Evolutionary conservation across 1,140 invertebrate genomes (phyloP).

Genomic region (Laupala kohalensis): DNA sequence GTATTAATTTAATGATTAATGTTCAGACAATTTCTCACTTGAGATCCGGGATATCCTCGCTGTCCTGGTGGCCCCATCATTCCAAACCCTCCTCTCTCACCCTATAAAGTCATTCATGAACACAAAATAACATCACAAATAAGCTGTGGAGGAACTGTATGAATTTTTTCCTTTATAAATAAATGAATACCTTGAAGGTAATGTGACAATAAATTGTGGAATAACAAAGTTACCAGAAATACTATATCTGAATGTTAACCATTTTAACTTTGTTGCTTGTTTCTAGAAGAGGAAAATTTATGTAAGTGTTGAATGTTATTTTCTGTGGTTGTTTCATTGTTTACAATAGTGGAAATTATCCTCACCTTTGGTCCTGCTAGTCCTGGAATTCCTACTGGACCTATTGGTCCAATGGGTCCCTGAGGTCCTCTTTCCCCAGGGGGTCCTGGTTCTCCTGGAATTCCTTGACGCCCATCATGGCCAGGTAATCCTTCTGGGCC

Average conservation of each 20-base stretch:
- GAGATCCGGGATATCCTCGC: conserved; percentile 30
- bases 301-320: too few species aligned
- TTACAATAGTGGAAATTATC: too few species aligned
- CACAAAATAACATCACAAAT: too few species aligned
- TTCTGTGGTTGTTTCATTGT: too few species aligned
- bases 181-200: too few species aligned
- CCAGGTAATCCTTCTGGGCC: conserved; percentile 66
- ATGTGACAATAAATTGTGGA: too few species aligned
- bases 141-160: too few species aligned
- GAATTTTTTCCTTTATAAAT: too few species aligned
- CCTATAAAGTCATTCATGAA: conserved; percentile 20
- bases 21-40: conserved; percentile 25
- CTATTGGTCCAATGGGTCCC: conserved; percentile 31
- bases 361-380: conserved; percentile 47
- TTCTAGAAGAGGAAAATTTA: too few species aligned
- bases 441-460: conserved; percentile 54
- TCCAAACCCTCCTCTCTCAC: conserved; percentile 28
- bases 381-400: conserved; percentile 38
- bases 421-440: conserved; percentile 42
- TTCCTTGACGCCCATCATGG: conserved; percentile 64
- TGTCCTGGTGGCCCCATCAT: conserved; percentile 26
- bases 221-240: too few species aligned
- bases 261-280: not conserved
- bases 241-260: too few species aligned
- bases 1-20: conserved; percentile 1